A percentile compares a stretch with the other conserved stretches of the same genome.
These are phyloP conservation scores for Zaprionus bogoriensis DNA, from an alignment of 2,888 invertebrate species.

Conservation along the genomic window DNA sequence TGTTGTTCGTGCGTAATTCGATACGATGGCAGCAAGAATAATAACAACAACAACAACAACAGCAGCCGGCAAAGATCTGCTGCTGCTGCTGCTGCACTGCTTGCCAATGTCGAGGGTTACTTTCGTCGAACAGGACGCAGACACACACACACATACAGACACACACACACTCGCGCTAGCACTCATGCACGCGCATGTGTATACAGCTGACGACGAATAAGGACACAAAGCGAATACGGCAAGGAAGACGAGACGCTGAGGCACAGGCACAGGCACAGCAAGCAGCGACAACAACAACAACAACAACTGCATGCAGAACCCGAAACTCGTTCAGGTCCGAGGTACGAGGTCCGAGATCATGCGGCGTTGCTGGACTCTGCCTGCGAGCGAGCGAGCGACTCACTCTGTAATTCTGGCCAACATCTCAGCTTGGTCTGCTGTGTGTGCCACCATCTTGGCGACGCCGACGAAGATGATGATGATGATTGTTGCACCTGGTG, in stretches of 20 bases:
- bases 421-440: slow-evolving; percentile 18
- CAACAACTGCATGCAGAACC: slow-evolving; percentile 21
- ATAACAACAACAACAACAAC: too few species aligned
- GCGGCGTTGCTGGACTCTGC: slow-evolving; percentile 46
- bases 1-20: slow-evolving; percentile 33
- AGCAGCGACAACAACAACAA: slow-evolving; percentile 7
- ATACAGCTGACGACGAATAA: slow-evolving; percentile 53
- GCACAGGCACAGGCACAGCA: slow-evolving; percentile 13
- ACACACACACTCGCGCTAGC: too few species aligned
- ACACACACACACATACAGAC: background rate
- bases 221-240: slow-evolving; percentile 67
- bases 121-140: slow-evolving; percentile 32
- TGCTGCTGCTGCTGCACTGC: too few species aligned
- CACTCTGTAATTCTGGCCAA: slow-evolving; percentile 42
- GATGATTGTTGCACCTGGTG: slow-evolving; percentile 72
- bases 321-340: slow-evolving; percentile 59
- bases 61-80: slow-evolving; percentile 46
- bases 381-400: too few species aligned
- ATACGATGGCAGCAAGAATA: too few species aligned
- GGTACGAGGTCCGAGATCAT: slow-evolving; percentile 30
- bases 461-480: slow-evolving; percentile 12
- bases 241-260: slow-evolving; percentile 26
- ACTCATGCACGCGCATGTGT: slow-evolving; percentile 8
- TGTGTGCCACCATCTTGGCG: slow-evolving; percentile 1
- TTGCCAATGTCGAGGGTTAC: slow-evolving; percentile 46